These are phyloP conservation scores for Parauchenoglanis ngamensis DNA, from an alignment of 2,797 vertebrate genomes.

Conservation along the genomic window DNA sequence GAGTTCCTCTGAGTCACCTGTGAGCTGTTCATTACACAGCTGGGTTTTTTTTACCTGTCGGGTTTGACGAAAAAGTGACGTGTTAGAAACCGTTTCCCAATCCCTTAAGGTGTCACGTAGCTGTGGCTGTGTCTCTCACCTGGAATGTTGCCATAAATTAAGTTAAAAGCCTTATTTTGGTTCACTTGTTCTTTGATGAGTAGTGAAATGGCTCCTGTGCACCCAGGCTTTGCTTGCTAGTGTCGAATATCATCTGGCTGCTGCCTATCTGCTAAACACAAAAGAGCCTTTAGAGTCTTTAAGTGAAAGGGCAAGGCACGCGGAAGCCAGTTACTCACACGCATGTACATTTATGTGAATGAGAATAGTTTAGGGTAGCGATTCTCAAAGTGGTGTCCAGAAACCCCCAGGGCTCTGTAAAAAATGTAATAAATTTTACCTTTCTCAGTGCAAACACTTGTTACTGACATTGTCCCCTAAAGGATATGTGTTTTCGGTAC, in stretches of 20 bases:
- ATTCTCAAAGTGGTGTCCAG: background rate
- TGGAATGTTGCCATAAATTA: background rate
- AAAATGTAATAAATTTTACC: background rate
- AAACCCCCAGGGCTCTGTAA: background rate
- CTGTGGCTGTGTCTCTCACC: background rate
- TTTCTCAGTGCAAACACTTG: background rate
- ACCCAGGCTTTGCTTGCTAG: slow-evolving; percentile 56
- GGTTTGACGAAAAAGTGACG: slow-evolving; percentile 11
- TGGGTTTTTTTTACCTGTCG: slow-evolving; percentile 13
- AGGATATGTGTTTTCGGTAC: background rate
- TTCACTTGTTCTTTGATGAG: background rate
- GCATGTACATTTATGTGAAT: slow-evolving; percentile 13
- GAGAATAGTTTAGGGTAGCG: background rate
- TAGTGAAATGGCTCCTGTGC: slow-evolving; percentile 38
- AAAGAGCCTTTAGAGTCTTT: slow-evolving; percentile 72
- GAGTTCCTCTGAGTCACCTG: slow-evolving; percentile 31
- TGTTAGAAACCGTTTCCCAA: slow-evolving; percentile 1
- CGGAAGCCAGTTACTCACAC: slow-evolving; percentile 52
- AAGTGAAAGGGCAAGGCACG: slow-evolving; percentile 64
- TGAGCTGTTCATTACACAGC: slow-evolving; percentile 7
- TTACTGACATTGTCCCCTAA: background rate
- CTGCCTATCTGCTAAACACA: slow-evolving; percentile 65
- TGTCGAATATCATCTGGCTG: slow-evolving; percentile 70
- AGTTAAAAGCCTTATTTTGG: background rate
- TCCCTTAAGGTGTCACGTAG: too few species aligned